Percentiles rank a stretch among this genome's conserved stretches.
These are phyloP conservation scores for Priocnemis perturbator DNA, from an alignment of 2,888 invertebrate genomes.

Conservation along the genomic window DNA sequence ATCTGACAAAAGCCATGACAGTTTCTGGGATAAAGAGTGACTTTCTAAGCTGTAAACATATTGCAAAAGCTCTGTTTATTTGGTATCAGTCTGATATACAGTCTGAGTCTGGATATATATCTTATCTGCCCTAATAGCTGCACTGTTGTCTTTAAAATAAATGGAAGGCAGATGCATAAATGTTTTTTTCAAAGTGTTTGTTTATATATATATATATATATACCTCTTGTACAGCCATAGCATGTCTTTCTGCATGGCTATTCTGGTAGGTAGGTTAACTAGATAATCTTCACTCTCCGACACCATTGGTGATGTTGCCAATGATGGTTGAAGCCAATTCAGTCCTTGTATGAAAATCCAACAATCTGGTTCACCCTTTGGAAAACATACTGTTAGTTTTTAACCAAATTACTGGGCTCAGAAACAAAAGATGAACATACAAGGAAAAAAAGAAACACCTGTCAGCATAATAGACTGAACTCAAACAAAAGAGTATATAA, in stretches of 20 bases:
- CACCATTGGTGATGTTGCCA: constrained; percentile 75
- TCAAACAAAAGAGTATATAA: too few species aligned
- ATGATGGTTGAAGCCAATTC: constrained; percentile 79
- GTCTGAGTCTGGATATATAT: not conserved
- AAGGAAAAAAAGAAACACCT: not conserved
- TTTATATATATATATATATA: constrained; percentile 6
- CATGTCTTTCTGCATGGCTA: constrained; percentile 77
- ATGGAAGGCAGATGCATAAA: too few species aligned
- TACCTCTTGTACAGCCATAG: constrained; percentile 77
- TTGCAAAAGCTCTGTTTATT: constrained; percentile 6
- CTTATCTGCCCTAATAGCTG: not conserved
- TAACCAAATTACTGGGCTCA: not conserved
- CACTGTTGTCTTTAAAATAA: not conserved
- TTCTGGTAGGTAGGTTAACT: constrained; percentile 74
- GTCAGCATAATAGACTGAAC: not conserved
- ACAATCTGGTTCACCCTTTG: constrained; percentile 77
- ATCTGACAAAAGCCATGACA: constrained; percentile 81
- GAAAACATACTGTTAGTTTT: constrained; percentile 27
- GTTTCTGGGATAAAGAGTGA: constrained; percentile 78
- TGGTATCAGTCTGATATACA: not conserved
- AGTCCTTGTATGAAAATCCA: constrained; percentile 79
- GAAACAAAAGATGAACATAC: too few species aligned
- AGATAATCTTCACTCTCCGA: constrained; percentile 71
- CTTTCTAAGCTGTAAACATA: constrained; percentile 76
- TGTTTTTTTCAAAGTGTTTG: not conserved